These are phyloP conservation scores for Rhea pennata DNA, from an alignment of 2,113 vertebrate species.

Conservation along the genomic window DNA sequence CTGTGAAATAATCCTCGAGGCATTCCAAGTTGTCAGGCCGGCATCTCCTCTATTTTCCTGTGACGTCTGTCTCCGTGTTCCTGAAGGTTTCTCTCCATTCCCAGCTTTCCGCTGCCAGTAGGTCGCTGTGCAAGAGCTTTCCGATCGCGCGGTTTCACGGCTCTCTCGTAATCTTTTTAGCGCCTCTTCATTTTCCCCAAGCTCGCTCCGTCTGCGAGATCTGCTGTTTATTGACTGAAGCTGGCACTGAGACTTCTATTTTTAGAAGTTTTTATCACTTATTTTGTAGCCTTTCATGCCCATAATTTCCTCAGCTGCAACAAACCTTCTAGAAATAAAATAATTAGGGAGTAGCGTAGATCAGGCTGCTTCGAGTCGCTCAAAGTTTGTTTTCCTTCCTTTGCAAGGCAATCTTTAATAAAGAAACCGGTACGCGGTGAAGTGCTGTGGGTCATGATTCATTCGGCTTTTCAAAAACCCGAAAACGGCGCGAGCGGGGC, in stretches of 20 bases:
- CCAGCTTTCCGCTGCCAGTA: rapidly evolving
- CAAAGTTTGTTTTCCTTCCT: neutral
- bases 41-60: neutral
- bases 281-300: neutral
- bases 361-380: neutral
- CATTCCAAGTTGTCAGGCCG: neutral
- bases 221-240: neutral
- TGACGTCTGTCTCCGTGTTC: neutral
- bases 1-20: neutral
- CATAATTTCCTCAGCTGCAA: neutral
- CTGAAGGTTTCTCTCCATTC: neutral
- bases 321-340: neutral
- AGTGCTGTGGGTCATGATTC: neutral
- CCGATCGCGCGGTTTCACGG: neutral
- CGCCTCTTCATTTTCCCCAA: neutral
- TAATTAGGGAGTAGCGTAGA: neutral
- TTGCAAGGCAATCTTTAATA: neutral
- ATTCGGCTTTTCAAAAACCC: neutral
- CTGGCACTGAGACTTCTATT: neutral
- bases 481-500: neutral
- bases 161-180: neutral
- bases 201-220: neutral
- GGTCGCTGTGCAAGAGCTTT: neutral
- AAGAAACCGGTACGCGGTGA: neutral
- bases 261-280: neutral